These are phyloP conservation scores for Callopanchax toddi DNA, from an alignment of 2,113 vertebrate genomes.

Conservation along the genomic window DNA sequence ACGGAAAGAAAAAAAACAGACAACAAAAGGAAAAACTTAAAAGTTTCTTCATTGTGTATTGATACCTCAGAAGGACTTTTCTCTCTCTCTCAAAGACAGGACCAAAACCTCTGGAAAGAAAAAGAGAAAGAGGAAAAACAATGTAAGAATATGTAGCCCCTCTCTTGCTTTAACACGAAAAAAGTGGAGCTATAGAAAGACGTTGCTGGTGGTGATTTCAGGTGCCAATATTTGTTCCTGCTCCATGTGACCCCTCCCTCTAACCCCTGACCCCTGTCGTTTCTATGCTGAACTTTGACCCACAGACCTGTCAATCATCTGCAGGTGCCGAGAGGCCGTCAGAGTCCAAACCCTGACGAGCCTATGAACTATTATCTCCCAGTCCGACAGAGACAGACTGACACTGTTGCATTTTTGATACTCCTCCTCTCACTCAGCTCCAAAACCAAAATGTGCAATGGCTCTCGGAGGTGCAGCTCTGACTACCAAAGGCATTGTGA, in stretches of 20 bases:
- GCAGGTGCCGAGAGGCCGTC: slow-evolving; percentile 55
- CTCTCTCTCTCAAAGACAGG: slow-evolving; percentile 80
- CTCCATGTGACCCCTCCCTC: slow-evolving; percentile 72
- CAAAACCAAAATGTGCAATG: slow-evolving; percentile 70
- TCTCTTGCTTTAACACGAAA: slow-evolving; percentile 79
- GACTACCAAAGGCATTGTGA: slow-evolving; percentile 77
- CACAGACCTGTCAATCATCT: slow-evolving; percentile 75
- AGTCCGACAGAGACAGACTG: slow-evolving; percentile 43
- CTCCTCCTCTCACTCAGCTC: slow-evolving; percentile 53
- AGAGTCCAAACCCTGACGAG: slow-evolving; percentile 56
- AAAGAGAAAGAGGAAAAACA: slow-evolving; percentile 69
- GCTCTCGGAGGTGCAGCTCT: slow-evolving; percentile 74
- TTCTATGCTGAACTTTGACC: slow-evolving; percentile 76
- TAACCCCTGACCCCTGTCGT: slow-evolving; percentile 68
- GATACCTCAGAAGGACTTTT: slow-evolving; percentile 87
- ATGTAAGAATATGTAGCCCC: slow-evolving; percentile 81
- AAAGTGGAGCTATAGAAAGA: slow-evolving; percentile 74
- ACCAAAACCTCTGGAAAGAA: slow-evolving; percentile 83
- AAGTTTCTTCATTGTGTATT: slow-evolving; percentile 81
- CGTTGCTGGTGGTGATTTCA: slow-evolving; percentile 76
- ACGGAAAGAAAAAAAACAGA: slow-evolving; percentile 82
- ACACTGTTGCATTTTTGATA: slow-evolving; percentile 67
- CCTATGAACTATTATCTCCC: slow-evolving; percentile 43
- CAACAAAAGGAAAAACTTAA: slow-evolving; percentile 80
- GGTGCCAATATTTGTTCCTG: slow-evolving; percentile 80